Base-by-base conservation (phyloP, 2,797 vertebrate species). In the Parambassis ranga region DNA sequence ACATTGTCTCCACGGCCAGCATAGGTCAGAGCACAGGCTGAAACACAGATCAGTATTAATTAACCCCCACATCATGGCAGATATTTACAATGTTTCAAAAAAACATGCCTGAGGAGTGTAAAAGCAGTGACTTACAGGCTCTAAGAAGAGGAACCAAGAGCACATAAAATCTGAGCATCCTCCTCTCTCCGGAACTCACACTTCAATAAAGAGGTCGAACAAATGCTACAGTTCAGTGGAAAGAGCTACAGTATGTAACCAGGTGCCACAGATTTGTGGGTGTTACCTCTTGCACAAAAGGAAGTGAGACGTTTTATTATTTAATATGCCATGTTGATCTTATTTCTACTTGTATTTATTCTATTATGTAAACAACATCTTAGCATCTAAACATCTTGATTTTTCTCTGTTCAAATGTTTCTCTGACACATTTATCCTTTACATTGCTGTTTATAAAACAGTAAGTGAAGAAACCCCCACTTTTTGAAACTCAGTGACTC, bases 1-100 rank as follows among this genome's bases (percentile, higher is more conserved):
- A 79, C 76, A 22, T 41, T 51, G 10, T 71, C 65, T 52, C 83
- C 77, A 3, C 26, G 23, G 27, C 52, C 23, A 7, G 57, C 19
- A 1, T 57, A 68, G 26, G 77, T 23, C 38, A 89, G 3, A 2
- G 32, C 35, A 4, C 61, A 35, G 15, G 46, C 83, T 83, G 63
- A 43, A 79, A 73, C 11, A 62, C 52, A 79, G 3, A 35, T 3
- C 31, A 15, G 49, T 7, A 24, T 4, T 7, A 30, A 14, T 20
- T 0, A 26, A 28, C 6, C 10, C 13, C 7, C 1, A 14, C 0
- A 7, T 24, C 10, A 19, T 3, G 10, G 32, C 9, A 31, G 2
- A 22, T 5, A 19, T 31, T 46, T n/a, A 0, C 33, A 33, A 33
- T 2, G 4, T 6, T 35, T 7, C 0, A 5, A 2, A 36, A 55